These are phyloP conservation scores for Apeira syringaria DNA, from an alignment of 2,888 invertebrate species.

Conservation along the genomic window DNA sequence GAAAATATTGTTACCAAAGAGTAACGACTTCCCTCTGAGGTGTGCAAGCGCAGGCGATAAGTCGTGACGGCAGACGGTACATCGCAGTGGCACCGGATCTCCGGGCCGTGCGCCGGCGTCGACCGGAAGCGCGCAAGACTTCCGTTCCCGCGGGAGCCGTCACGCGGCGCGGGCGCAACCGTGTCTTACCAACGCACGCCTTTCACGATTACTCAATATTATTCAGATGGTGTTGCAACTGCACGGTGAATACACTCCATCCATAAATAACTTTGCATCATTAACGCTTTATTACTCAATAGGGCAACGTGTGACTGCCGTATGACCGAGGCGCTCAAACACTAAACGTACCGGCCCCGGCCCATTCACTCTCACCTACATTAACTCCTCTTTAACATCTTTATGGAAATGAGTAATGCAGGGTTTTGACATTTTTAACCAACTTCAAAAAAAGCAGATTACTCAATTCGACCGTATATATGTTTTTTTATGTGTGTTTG, in stretches of 20 bases:
- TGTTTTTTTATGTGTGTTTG: no score
- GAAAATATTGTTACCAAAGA: conserved; percentile 10
- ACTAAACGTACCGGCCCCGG: not conserved
- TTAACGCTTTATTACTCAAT: conserved; percentile 21
- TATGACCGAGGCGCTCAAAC: conserved; percentile 10
- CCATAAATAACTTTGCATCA: conserved; percentile 25
- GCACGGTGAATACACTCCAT: conserved; percentile 25
- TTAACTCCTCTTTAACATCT: no score
- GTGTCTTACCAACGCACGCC: conserved; percentile 53
- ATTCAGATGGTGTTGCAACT: conserved; percentile 28
- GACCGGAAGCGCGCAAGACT: conserved; percentile 74
- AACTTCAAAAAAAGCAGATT: no score
- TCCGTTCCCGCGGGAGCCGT: conserved; percentile 78
- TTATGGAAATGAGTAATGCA: no score
- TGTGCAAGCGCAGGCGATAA: conserved; percentile 31
- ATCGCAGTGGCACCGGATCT: conserved; percentile 75
- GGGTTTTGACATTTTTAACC: no score
- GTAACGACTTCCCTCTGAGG: conserved; percentile 18
- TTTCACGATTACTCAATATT: conserved; percentile 49
- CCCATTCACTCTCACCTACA: not conserved
- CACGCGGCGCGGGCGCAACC: conserved; percentile 59
- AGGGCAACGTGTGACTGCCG: conserved; percentile 22
- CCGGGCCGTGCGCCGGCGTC: conserved; percentile 57
- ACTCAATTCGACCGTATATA: no score
- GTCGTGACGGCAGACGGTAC: conserved; percentile 52